These are phyloP conservation scores for Bolinopsis microptera DNA, from an alignment of 37 sponge, comb jelly and placozoan genomes.

Conservation along the genomic window DNA sequence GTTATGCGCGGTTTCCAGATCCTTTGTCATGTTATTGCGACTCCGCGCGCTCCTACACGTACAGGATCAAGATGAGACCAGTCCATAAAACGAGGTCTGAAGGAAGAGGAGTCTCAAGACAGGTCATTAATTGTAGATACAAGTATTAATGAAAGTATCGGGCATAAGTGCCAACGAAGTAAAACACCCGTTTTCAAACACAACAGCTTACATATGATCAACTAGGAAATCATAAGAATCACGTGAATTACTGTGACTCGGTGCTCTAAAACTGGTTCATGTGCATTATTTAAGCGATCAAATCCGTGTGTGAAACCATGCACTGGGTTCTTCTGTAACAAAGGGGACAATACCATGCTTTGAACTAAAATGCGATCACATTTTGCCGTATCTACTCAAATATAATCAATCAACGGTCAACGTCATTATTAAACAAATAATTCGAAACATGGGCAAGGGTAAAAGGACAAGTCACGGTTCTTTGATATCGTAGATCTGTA, in stretches of 20 bases:
- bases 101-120: too few species aligned
- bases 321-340: background rate
- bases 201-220: background rate
- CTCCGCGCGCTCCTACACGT: too few species aligned
- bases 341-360: background rate
- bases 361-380: background rate
- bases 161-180: too few species aligned
- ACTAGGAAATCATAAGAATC: background rate
- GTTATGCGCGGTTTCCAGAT: too few species aligned
- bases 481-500: too few species aligned
- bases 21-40: too few species aligned
- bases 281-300: background rate
- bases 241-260: background rate
- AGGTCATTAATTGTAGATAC: too few species aligned
- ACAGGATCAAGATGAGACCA: too few species aligned
- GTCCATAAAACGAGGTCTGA: too few species aligned
- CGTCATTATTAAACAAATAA: conserved; percentile 20
- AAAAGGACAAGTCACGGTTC: background rate
- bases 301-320: background rate
- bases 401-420: conserved; percentile 15
- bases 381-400: background rate
- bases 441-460: background rate
- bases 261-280: background rate
- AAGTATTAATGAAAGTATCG: too few species aligned
- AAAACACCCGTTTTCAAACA: background rate